These are phyloP conservation scores for Apomyelois bistriatella DNA, from an alignment of 2,888 invertebrate genomes.

Conservation along the genomic window DNA sequence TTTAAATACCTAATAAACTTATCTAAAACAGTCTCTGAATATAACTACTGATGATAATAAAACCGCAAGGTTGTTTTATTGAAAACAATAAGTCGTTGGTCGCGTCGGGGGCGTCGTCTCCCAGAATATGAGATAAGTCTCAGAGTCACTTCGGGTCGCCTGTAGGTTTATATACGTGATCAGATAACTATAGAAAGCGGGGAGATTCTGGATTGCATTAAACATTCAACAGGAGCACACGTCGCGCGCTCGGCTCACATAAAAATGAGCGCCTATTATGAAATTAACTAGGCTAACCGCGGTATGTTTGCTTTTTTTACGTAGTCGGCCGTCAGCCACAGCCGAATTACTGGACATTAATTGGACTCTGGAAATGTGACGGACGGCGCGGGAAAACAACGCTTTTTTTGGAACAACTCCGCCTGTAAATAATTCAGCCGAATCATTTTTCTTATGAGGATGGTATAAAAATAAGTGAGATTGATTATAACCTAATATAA, in stretches of 20 bases:
- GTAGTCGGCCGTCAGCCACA: conserved; percentile 63
- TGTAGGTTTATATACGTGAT: conserved; percentile 44
- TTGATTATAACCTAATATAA: neutral
- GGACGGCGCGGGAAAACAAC: conserved; percentile 59
- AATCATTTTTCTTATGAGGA: conserved; percentile 31
- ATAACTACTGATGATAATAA: conserved; percentile 27
- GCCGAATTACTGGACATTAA: conserved; percentile 77
- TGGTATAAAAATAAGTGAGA: conserved; percentile 13
- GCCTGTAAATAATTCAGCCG: conserved; percentile 37
- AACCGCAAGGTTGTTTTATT: conserved; percentile 34
- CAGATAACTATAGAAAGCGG: conserved; percentile 39
- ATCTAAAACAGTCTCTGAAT: conserved; percentile 21
- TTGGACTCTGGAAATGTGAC: conserved; percentile 76
- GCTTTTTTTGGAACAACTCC: conserved; percentile 40
- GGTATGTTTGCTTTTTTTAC: conserved; percentile 61
- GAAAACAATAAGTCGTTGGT: conserved; percentile 50
- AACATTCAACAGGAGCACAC: conserved; percentile 66
- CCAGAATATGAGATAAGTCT: conserved; percentile 65
- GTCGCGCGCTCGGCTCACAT: conserved; percentile 60
- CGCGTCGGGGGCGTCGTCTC: conserved; percentile 58
- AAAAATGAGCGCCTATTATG: conserved; percentile 78
- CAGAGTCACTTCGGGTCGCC: conserved; percentile 37
- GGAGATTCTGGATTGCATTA: conserved; percentile 61
- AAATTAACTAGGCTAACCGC: conserved; percentile 70
- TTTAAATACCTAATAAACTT: neutral